These are phyloP conservation scores for Pampusana beccarii DNA, from an alignment of 2,113 vertebrate species.

Conservation along the genomic window DNA sequence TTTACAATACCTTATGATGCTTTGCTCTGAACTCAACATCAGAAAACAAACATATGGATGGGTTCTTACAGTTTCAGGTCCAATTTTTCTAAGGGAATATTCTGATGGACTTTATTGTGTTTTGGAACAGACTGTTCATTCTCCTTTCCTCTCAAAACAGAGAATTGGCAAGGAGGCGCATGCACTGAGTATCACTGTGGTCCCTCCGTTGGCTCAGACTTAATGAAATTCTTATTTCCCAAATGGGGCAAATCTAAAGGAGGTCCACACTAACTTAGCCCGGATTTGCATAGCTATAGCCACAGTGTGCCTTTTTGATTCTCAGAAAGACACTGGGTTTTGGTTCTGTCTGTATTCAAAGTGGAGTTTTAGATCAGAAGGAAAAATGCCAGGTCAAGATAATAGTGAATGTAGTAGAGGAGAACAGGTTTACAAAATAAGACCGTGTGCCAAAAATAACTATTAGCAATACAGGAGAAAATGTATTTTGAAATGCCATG, in stretches of 20 bases:
- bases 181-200: neutral
- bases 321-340: neutral
- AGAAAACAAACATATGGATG: neutral
- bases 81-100: neutral
- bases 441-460: slow-evolving; percentile 36
- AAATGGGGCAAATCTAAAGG: neutral
- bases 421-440: slow-evolving; percentile 46
- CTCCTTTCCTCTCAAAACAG: neutral
- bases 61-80: neutral
- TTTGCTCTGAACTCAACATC: neutral
- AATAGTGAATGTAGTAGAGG: slow-evolving; percentile 4
- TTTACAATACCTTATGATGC: neutral
- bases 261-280: neutral
- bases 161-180: neutral
- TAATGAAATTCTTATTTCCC: neutral
- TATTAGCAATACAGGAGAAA: slow-evolving; percentile 31
- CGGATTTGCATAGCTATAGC: neutral
- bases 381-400: neutral
- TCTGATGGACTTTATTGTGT: neutral
- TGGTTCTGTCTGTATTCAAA: neutral
- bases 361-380: neutral
- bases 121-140: neutral
- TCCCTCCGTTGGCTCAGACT: neutral
- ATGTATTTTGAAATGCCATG: slow-evolving; percentile 49
- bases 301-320: neutral